Evolutionary conservation across 2,888 invertebrate genomes (phyloP).

Genomic region (Caenorhabditis japonica): DNA sequence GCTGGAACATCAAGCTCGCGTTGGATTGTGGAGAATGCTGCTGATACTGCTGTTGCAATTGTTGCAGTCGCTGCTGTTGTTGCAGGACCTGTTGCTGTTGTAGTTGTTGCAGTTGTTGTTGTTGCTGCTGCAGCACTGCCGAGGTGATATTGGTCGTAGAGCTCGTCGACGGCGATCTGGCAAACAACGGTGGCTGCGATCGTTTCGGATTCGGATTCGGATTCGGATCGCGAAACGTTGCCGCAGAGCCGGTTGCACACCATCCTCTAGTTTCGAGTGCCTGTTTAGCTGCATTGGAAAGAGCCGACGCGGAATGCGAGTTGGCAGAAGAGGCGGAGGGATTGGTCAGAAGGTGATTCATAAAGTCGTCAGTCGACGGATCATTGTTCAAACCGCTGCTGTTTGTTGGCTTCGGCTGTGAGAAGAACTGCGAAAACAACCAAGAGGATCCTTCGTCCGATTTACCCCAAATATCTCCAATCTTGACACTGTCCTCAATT

Average conservation of each 20-base stretch:
- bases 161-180: slow-evolving; percentile 30
- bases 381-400: slow-evolving; percentile 4
- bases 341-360: slow-evolving; percentile 8
- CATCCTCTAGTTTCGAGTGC: slow-evolving; percentile 24
- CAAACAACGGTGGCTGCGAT: slow-evolving; percentile 30
- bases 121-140: slow-evolving; percentile 20
- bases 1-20: slow-evolving; percentile 10
- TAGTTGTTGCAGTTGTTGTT: slow-evolving; percentile 20
- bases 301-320: not conserved
- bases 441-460: slow-evolving; percentile 20
- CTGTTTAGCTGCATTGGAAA: too few relatives aligned
- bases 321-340: not conserved
- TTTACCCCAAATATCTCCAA: slow-evolving; percentile 36
- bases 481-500: slow-evolving; percentile 21
- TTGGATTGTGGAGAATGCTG: slow-evolving; percentile 21
- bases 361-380: not conserved
- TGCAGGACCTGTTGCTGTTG: slow-evolving; percentile 38
- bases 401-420: not conserved
- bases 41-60: slow-evolving; percentile 35
- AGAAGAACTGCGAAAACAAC: slow-evolving; percentile 35
- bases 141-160: not conserved
- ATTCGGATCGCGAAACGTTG: slow-evolving; percentile 12
- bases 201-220: slow-evolving; percentile 15
- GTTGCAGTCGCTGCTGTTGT: slow-evolving; percentile 12
- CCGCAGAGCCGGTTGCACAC: slow-evolving; percentile 17